phyloP scores from a whole-genome alignment of 2,888 invertebrate genomes.

The Leptinotarsa juncta region DNA sequence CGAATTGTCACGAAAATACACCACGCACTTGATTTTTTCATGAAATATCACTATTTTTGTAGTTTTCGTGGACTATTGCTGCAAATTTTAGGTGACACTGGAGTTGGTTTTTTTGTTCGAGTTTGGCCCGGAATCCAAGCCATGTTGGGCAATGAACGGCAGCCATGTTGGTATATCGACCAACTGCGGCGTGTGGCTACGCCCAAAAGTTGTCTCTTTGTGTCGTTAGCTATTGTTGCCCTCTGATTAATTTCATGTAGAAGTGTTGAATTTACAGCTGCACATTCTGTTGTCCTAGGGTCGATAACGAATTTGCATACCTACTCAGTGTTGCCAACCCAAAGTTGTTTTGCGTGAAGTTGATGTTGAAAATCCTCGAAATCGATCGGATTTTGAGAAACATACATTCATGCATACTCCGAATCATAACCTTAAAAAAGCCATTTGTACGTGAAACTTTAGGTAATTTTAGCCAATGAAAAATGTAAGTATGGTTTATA shows the following conservation, averaged over 20 bases:
- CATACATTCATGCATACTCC: too few relatives aligned
- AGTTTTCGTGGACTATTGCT: slow-evolving; percentile 48
- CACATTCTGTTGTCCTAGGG: slow-evolving; percentile 26
- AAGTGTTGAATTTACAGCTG: slow-evolving; percentile 48
- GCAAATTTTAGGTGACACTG: slow-evolving; percentile 61
- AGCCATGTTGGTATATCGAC: slow-evolving; percentile 66
- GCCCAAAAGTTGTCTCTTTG: slow-evolving; percentile 60
- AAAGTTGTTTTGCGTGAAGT: too few relatives aligned
- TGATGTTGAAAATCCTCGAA: too few relatives aligned
- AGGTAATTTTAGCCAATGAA: too few relatives aligned
- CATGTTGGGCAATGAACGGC: slow-evolving; percentile 60
- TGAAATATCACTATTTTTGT: slow-evolving; percentile 44
- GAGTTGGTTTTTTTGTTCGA: slow-evolving; percentile 54
- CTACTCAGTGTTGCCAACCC: not conserved
- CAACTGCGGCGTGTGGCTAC: slow-evolving; percentile 62
- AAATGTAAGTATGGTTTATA: too few relatives aligned
- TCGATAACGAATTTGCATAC: slow-evolving; percentile 24
- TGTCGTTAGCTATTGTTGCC: slow-evolving; percentile 52
- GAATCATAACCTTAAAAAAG: too few relatives aligned
- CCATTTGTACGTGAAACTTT: too few relatives aligned
- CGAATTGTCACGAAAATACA: slow-evolving; percentile 27
- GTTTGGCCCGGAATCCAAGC: slow-evolving; percentile 58
- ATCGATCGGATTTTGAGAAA: too few relatives aligned
- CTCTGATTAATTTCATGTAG: slow-evolving; percentile 42
- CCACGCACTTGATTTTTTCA: slow-evolving; percentile 41